Conservation (phyloP, 2,888 invertebrate genomes). For the Metopia argyrocephala region DNA sequence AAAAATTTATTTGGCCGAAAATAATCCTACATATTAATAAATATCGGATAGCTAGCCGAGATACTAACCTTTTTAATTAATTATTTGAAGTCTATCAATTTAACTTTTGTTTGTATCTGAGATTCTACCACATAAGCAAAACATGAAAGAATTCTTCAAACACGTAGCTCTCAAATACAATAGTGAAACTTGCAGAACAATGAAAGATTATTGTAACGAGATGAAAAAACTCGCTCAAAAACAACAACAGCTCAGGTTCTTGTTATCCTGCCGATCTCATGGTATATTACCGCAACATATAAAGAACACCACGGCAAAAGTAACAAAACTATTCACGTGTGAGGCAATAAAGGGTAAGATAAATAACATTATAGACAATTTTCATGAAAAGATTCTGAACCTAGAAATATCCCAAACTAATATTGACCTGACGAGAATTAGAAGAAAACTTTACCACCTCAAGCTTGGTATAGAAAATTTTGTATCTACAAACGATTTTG, state of each 20-base stretch:
- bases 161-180: constrained; percentile 10
- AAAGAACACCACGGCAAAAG: background rate
- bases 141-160: constrained; percentile 6
- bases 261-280: background rate
- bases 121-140: background rate
- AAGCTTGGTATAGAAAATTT: too few species aligned
- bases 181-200: background rate
- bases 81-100: background rate
- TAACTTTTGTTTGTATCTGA: too few species aligned
- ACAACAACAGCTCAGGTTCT: background rate
- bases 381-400: background rate
- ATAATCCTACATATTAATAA: too few species aligned
- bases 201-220: constrained; percentile 10
- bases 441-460: too few species aligned
- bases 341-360: background rate
- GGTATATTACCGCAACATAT: background rate
- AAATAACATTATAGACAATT: background rate
- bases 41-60: too few species aligned
- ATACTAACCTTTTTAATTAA: too few species aligned
- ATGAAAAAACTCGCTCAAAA: background rate
- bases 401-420: too few species aligned
- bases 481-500: too few species aligned
- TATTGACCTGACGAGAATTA: too few species aligned
- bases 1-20: too few species aligned
- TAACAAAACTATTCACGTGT: constrained; percentile 4